Evolutionary conservation across 2,888 invertebrate species (phyloP), one percentile per base, ranked within the genome.

Genomic region (Acronicta aceris): DNA sequence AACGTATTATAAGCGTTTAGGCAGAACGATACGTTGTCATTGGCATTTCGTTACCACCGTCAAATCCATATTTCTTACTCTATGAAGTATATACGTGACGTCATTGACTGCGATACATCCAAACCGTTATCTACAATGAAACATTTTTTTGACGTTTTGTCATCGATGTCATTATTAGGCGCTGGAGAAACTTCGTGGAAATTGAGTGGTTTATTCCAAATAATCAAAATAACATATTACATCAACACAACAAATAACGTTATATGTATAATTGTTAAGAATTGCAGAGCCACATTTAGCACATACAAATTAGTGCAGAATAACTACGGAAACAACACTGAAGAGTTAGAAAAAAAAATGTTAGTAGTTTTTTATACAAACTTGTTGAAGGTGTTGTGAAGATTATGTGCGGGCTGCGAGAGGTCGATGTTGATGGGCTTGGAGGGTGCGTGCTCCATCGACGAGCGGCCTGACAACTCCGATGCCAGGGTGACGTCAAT

Each of bases 341-440:
- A 33, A 12, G 10, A 33, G 33, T 33, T 33, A 33, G 2, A 33
- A 12, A 21, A 21, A 21, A 21, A 21, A 12, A 10, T 33, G 5
- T 1, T n/a, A 38, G 38, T 12, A n/a, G n/a, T n/a, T 38, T 38
- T n/a, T n/a, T 45, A 33, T 63, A 86, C 92, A 74, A 81, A 94
- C 94, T 92, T 95, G 85, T 92, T 95, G 77, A 95, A 95, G 5
- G 94, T 93, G 76, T 92, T 94, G 85, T 94, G 94, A 21, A 95
- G 68, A 55, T 94, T 94, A 71, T 94, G 89, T 12, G 94, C 94
- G 12, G 95, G 95, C 81, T 95, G 95, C 25, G 94, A 92, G 0
- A 94, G 81, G 76, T 95, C 95, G 41, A 95, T 94, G 81, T 92
- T 91, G 86, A 95, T 95, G 0, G 95, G 93, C 59, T 89, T 92